Conservation (phyloP, 92 coral and sea anemone genomes). For the Paragorgia papillata region DNA sequence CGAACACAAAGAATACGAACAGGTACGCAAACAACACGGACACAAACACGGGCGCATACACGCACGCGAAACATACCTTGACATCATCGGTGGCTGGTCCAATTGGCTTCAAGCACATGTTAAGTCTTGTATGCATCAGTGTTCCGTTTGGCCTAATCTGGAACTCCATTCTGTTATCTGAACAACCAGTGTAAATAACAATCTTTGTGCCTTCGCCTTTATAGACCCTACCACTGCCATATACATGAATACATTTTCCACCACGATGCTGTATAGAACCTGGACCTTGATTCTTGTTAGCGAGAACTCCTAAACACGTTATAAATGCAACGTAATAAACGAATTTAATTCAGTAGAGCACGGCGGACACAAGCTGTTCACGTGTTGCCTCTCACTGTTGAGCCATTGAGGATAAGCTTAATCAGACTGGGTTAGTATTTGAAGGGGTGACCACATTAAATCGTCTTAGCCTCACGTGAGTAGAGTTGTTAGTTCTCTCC, state of each 20-base stretch:
- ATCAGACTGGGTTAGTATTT: too few species aligned
- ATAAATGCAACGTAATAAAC: too few species aligned
- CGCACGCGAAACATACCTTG: conserved; percentile 54
- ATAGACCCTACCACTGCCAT: conserved; percentile 55
- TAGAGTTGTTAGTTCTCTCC: too few species aligned
- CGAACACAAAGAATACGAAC: too few species aligned
- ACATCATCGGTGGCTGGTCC: conserved; percentile 79
- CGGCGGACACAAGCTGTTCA: too few species aligned
- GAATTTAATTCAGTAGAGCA: too few species aligned
- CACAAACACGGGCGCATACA: too few species aligned
- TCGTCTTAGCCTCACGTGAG: too few species aligned
- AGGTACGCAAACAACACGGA: too few species aligned
- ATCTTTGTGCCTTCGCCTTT: conserved; percentile 68
- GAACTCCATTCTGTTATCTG: conserved; percentile 75
- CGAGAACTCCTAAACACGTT: conserved; percentile 24
- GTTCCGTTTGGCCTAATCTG: conserved; percentile 64
- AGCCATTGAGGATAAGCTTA: too few species aligned
- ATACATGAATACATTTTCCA: conserved; percentile 79
- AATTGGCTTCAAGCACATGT: conserved; percentile 66
- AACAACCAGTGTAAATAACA: conserved; percentile 82
- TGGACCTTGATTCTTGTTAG: conserved; percentile 65
- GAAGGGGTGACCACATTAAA: too few species aligned
- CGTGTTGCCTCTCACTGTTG: too few species aligned
- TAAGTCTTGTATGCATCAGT: conserved; percentile 63
- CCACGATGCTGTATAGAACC: conserved; percentile 83